Base-by-base conservation (phyloP, 2,113 vertebrate genomes). In the Protobothrops mucrosquamatus region DNA sequence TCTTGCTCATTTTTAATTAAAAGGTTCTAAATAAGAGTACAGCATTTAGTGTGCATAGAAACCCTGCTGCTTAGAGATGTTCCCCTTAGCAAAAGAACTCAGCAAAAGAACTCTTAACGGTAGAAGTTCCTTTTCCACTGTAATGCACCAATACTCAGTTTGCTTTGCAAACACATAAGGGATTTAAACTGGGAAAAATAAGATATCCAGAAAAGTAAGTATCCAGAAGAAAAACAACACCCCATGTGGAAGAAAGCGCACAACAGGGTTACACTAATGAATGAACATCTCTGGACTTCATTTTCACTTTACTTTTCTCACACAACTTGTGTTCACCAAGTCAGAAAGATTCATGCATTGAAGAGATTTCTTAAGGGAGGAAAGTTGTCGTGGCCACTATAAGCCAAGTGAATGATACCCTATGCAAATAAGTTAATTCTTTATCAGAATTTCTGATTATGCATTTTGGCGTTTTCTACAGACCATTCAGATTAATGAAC, bases 381-480 rank as follows among this genome's bases (percentile, higher is more conserved):
- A 64, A 26, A 26, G 51, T 52, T n/a, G 5, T 20, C n/a, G 29
- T 91, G 81, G 14, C 22, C 51, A 52, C 26, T 34, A n/a, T 52
- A 64, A 54, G 46, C 46, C 48, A 86, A 9, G 55, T 54, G 29
- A 39, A 34, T 86, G 89, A 39, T 18, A 52, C 12, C 22, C 69
- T 51, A 39, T 86, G 56, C 74, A 89, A 52, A 51, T 26, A 29
- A 26, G 6, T 15, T 56, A 24, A 2, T 24, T 39, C 26, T 39
- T 74, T 88, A 43, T 92, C 57, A 56, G 64, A 51, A 15, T n/a
- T 87, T 86, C 88, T 90, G 55, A 90, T 93, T 93, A 93, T 93
- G 43, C 85, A n/a, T 61, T 92, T 57, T 57, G n/a, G 86, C 85
- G 12, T 87, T 86, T 86, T 39, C 74, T n/a, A 61, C n/a, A 89